Evolutionary conservation across 2,113 vertebrate species (phyloP).

Genomic region (Taxidea taxus): DNA sequence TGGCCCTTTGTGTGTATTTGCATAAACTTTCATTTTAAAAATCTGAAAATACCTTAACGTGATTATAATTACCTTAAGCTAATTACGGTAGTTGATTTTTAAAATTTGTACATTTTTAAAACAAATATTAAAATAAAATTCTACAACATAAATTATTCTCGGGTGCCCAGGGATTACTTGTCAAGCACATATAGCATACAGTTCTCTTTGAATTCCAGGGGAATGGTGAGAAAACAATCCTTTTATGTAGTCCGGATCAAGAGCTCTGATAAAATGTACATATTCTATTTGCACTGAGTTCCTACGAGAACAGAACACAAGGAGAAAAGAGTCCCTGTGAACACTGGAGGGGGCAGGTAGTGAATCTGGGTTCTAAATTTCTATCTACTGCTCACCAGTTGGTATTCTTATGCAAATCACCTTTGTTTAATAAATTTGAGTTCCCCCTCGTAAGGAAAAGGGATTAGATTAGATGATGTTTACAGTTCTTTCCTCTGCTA

Average conservation of each 20-base stretch:
- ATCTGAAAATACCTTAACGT: slow-evolving; percentile 56
- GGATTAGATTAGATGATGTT: background rate
- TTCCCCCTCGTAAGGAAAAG: background rate
- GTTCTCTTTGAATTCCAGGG: background rate
- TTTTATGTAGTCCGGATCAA: background rate
- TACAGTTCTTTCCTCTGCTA: background rate
- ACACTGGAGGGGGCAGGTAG: background rate
- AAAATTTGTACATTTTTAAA: slow-evolving; percentile 62
- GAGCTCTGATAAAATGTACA: background rate
- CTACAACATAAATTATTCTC: slow-evolving; percentile 35
- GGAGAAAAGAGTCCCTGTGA: background rate
- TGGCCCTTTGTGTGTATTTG: slow-evolving; percentile 33
- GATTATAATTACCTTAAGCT: slow-evolving; percentile 62
- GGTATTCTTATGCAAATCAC: background rate
- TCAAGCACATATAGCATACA: background rate
- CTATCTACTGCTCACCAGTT: background rate
- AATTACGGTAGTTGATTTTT: slow-evolving; percentile 55
- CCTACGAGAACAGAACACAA: background rate
- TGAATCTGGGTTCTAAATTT: background rate
- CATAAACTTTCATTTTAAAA: slow-evolving; percentile 66
- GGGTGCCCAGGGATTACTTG: background rate
- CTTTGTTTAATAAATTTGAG: background rate
- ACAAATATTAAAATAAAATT: slow-evolving; percentile 64
- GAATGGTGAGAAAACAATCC: background rate
- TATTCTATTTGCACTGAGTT: background rate